Evolutionary conservation across 1,140 invertebrate genomes (phyloP), one percentile per base, ranked within the genome.

Genomic region (Hylaeus volcanicus): DNA sequence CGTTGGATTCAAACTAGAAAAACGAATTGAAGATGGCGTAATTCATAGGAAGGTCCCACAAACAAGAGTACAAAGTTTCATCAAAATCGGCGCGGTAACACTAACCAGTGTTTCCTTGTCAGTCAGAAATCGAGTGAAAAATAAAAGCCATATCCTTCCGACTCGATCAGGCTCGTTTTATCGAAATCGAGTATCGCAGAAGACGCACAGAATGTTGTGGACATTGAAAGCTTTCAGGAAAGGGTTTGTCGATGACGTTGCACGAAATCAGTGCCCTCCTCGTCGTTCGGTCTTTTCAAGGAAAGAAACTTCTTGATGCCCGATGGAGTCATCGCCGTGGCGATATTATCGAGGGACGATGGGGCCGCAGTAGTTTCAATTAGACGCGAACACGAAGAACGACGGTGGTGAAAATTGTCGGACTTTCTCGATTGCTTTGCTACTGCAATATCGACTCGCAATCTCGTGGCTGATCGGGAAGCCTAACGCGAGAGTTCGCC

Each of bases 341-440:
- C 15, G 64, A 65, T 65, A 65, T 65, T 65, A 41, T 65, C 15
- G 43, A 5, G 15, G 41, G 26, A n/a, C 14, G 9, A 15, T 4
- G n/a, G 6, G n/a, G n/a, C 6, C 8, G 58, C 39, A 37, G 58
- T 61, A 58, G 58, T 61, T 61, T 73, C 71, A 61, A 73, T 58
- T 61, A 61, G 71, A 48, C 43, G 14, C 58, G 58, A 61, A 58
- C 71, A 37, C 58, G 71, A 37, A 45, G 58, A 48, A 60, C 39
- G 43, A 43, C 1, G 4, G 43, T 9, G 56, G n/a, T 15, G 71
- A 73, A 73, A 60, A 58, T 73, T 73, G 58, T 43, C 12, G 58
- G 43, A 61, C 71, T 73, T 58, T 58, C 69, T 41, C 37, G 69
- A 71, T 71, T 58, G 69, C 65, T 68, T 66, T 26, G 64, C 64